Conservation (phyloP, 2,797 vertebrate species). For the Sebastes cheni region DNA sequence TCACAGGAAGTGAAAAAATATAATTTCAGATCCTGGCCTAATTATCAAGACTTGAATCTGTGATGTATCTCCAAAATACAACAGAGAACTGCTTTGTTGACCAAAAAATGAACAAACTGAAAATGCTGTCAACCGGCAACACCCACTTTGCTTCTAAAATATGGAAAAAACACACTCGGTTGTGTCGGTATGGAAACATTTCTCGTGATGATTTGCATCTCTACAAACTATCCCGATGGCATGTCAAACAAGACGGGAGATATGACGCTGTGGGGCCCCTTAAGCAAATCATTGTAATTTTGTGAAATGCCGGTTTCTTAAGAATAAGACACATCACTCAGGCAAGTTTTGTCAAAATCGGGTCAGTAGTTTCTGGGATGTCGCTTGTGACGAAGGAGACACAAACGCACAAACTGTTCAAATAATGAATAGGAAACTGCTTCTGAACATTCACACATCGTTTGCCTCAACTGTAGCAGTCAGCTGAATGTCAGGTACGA, state of each 20-base stretch:
- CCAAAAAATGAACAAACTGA: background rate
- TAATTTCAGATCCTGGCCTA: background rate
- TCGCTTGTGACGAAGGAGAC: constrained; percentile 14
- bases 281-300: constrained; percentile 28
- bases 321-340: constrained; percentile 30
- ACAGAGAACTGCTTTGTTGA: background rate
- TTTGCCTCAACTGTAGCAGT: constrained; percentile 6
- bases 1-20: no score
- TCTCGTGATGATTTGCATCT: background rate
- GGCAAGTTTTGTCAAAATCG: constrained; percentile 39
- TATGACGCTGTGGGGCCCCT: background rate
- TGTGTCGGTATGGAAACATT: background rate
- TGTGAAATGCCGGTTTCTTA: constrained; percentile 18
- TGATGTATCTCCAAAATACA: background rate
- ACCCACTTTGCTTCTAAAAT: background rate
- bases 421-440: constrained; percentile 32
- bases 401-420: constrained; percentile 21
- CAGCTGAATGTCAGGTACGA: constrained; percentile 30
- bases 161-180: background rate
- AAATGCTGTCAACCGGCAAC: background rate
- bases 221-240: background rate
- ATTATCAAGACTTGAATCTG: background rate
- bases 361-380: constrained; percentile 47
- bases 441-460: constrained; percentile 21
- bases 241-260: background rate